Evolutionary conservation across 2,797 vertebrate genomes (phyloP).

Genomic region (Spinus pinus): DNA sequence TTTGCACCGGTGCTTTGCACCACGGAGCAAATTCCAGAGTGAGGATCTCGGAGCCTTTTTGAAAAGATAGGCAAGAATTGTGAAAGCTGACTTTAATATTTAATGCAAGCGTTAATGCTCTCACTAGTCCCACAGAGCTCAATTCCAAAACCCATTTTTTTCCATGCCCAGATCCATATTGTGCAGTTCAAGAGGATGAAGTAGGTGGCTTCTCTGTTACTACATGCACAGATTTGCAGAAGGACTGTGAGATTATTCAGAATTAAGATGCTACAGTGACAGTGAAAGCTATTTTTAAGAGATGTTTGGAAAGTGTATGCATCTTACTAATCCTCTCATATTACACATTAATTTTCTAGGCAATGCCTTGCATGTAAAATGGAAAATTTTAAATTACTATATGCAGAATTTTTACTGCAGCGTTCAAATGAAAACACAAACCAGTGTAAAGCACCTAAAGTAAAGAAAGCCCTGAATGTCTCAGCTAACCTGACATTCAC

Average conservation of each 20-base stretch:
- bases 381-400: not conserved
- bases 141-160: not conserved
- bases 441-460: not conserved
- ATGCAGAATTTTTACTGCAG: not conserved
- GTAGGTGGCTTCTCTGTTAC: slow-evolving; percentile 39
- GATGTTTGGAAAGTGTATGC: not conserved
- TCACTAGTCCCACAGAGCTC: not conserved
- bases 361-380: not conserved
- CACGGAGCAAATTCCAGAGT: rapidly evolving
- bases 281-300: slow-evolving; percentile 33
- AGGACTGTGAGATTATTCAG: slow-evolving; percentile 31
- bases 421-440: not conserved
- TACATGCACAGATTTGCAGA: not conserved
- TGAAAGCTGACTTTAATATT: not conserved
- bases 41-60: not conserved
- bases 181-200: not conserved
- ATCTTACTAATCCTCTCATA: not conserved
- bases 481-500: not conserved
- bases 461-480: not conserved
- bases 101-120: not conserved
- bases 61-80: not conserved
- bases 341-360: not conserved
- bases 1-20: rapidly evolving
- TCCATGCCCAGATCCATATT: not conserved
- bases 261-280: slow-evolving; percentile 22